Conservation (phyloP, 92 coral and sea anemone genomes). For the Blastomussa wellsi region DNA sequence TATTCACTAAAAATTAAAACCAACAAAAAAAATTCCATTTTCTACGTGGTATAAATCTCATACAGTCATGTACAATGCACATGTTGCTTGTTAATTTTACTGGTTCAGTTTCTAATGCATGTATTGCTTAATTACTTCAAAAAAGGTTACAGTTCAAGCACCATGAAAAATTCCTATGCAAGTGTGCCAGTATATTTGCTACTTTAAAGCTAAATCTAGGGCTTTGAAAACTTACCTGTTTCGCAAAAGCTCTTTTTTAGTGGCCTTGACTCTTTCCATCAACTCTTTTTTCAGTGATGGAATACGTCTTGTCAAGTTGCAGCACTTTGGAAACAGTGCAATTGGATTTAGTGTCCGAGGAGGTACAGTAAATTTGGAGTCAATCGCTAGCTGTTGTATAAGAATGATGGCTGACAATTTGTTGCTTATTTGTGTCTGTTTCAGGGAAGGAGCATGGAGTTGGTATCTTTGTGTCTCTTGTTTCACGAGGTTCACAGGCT, state of each 20-base stretch:
- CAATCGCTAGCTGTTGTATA: not conserved
- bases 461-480: conserved; percentile 87
- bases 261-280: not conserved
- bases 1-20: too few species aligned
- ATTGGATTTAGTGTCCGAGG: conserved; percentile 95
- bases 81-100: too few species aligned
- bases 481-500: conserved; percentile 91
- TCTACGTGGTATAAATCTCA: too few species aligned
- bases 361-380: conserved; percentile 60
- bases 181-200: not conserved
- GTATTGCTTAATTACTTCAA: too few species aligned
- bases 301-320: conserved; percentile 80
- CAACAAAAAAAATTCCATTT: too few species aligned
- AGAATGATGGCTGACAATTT: not conserved
- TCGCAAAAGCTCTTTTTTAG: too few species aligned
- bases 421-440: not conserved
- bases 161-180: too few species aligned
- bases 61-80: too few species aligned
- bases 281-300: conserved; percentile 77
- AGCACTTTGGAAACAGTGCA: conserved; percentile 73
- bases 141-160: too few species aligned
- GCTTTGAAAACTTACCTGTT: too few species aligned
- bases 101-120: too few species aligned
- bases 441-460: conserved; percentile 89
- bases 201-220: too few species aligned